Base-by-base conservation (phyloP, 2,888 invertebrate species). In the Hyposoter didymator region DNA sequence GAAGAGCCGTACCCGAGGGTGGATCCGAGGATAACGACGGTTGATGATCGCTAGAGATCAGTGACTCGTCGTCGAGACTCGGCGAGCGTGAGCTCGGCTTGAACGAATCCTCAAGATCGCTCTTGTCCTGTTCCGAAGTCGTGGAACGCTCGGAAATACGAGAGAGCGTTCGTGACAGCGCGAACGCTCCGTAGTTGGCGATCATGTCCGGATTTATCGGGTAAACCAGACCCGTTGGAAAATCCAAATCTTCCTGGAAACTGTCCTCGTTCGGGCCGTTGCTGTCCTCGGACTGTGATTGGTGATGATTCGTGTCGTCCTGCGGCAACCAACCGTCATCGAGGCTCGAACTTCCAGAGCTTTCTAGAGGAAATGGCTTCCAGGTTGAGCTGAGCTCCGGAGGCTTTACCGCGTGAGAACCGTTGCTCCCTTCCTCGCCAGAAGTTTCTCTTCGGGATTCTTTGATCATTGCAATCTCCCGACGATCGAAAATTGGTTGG, bases 81-180 rank as follows among this genome's bases (percentile, higher is more conserved):
- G 97, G 97, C 3, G 97, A 97, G 85, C 97, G 96, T 1, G 97
- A 97, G 86, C 97, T 97, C 4, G 97, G 97, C 94, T 97, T 98
- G 45, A 97, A 97, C 0, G 97, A 97, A 94, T 98, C 97, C 92
- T 97, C 97, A 90, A 97, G 96, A 85, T 97, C 96, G 91, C 97
- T 97, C 2, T 97, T 97, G 84, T 95, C 95, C 93, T 98, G 98
- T 92, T 98, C 98, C 0, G 98, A 98, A 14, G 97, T 97, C 12
- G 98, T 98, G 88, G 98, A 98, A 64, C 98, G 95, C 94, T 98
- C 98, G 0, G 98, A 98, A 91, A 98, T 98, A 86, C 98, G 95
- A 0, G 98, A 98, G 43, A 98, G 94, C 0, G 98, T 98, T 64
- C 98, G 95, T 0, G 96, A 96, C 32, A 97, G 92, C 0, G 96